Percentiles rank a stretch among this genome's conserved stretches.
phyloP scores from a whole-genome alignment of 2,797 vertebrate species.

The Chaunax sp. region DNA sequence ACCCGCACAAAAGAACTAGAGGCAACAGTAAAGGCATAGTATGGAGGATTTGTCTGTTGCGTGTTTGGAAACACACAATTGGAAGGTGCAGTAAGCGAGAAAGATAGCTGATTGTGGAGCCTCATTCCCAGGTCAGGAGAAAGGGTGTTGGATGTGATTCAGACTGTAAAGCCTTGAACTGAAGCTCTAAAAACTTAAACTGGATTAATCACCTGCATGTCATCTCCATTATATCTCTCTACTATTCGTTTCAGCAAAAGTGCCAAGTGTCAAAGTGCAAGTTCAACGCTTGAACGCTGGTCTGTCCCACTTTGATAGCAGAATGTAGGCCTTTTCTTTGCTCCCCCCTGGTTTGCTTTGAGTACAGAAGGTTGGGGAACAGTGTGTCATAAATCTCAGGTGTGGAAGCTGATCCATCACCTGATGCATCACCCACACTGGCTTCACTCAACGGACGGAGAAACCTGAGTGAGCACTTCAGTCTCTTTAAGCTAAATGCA shows the following conservation, averaged over 20 bases:
- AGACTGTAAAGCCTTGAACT: no score
- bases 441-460: conserved; percentile 56
- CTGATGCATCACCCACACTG: conserved; percentile 37
- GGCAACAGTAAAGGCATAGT: no score
- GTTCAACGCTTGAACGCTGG: conserved; percentile 41
- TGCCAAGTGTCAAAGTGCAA: conserved; percentile 34
- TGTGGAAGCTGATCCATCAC: conserved; percentile 61
- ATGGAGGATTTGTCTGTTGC: no score
- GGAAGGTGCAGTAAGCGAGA: no score
- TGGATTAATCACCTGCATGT: conserved; percentile 47
- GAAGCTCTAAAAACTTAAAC: no score
- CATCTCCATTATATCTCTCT: conserved; percentile 23
- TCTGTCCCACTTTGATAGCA: conserved; percentile 41
- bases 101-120: no score
- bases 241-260: conserved; percentile 49
- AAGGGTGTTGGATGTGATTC: no score
- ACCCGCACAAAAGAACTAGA: no score
- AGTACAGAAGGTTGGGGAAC: conserved; percentile 19
- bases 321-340: conserved; percentile 38
- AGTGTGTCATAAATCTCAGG: conserved; percentile 67
- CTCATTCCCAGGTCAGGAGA: no score
- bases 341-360: conserved; percentile 17
- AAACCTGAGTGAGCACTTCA: conserved; percentile 68
- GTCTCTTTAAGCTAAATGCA: conserved; percentile 34
- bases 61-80: no score